phyloP scores from a whole-genome alignment of 2,888 invertebrate species.

The Subacronicta megacephala region DNA sequence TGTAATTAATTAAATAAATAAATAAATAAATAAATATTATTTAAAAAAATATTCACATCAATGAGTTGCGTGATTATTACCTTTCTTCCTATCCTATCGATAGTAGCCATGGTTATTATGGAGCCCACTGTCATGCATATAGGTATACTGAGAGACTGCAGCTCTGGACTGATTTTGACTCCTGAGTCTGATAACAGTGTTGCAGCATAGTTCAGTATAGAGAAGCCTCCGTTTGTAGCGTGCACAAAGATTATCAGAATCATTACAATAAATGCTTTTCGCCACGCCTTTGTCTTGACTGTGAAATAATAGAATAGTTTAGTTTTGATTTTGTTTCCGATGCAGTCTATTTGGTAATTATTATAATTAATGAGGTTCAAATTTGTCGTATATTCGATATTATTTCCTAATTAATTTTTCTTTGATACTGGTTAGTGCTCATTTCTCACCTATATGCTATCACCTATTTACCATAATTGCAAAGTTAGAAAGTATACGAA shows the following conservation, averaged over 20 bases:
- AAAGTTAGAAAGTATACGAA: no score
- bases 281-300: constrained; percentile 69
- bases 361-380: no score
- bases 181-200: constrained; percentile 60
- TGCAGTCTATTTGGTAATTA: no score
- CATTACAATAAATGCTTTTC: constrained; percentile 62
- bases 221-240: constrained; percentile 61
- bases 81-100: constrained; percentile 64
- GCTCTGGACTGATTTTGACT: constrained; percentile 58
- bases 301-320: constrained; percentile 26
- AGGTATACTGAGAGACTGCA: constrained; percentile 66
- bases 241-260: constrained; percentile 50
- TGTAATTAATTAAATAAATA: no score
- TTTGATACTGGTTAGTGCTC: no score
- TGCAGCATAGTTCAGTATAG: constrained; percentile 65
- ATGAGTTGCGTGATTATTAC: constrained; percentile 25
- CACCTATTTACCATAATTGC: no score
- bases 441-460: no score
- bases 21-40: no score
- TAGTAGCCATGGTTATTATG: constrained; percentile 53
- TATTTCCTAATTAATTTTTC: no score
- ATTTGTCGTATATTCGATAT: no score
- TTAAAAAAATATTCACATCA: no score
- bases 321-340: no score
- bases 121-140: constrained; percentile 63